Percentiles rank a stretch among this genome's conserved stretches.
phyloP scores from a whole-genome alignment of 1,140 invertebrate genomes.

The Danaus melanippus region DNA sequence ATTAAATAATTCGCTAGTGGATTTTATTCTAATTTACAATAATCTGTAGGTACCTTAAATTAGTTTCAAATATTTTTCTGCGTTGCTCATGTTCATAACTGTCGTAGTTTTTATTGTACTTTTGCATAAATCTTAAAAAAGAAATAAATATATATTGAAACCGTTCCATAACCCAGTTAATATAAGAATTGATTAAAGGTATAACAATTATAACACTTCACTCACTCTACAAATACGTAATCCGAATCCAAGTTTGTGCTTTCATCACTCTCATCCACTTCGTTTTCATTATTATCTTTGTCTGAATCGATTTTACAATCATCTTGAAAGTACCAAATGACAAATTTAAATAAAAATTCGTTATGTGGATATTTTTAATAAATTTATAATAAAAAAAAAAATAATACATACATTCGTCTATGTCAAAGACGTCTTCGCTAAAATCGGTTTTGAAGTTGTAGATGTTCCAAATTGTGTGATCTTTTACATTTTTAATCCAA shows the following conservation, averaged over 20 bases:
- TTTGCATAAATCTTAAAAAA: no score
- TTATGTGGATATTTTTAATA: constrained; percentile 15
- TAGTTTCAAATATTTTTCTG: constrained; percentile 31
- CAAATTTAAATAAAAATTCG: constrained; percentile 27
- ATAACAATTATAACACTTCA: no score
- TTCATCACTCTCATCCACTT: constrained; percentile 3
- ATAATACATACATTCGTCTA: constrained; percentile 24
- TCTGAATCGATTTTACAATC: constrained; percentile 33
- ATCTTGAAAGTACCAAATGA: constrained; percentile 10
- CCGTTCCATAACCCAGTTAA: no score
- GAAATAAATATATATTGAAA: no score
- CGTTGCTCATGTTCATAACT: constrained; percentile 2
- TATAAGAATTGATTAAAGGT: no score
- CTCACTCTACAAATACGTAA: no score
- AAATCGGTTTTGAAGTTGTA: constrained; percentile 28
- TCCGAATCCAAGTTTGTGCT: no score
- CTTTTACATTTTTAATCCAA: constrained; percentile 24
- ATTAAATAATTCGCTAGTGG: background rate
- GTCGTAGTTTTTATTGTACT: no score
- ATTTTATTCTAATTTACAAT: background rate
- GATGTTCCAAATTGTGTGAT: constrained; percentile 32
- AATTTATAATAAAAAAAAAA: constrained; percentile 8
- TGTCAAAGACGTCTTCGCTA: constrained; percentile 21
- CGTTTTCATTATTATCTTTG: constrained; percentile 27
- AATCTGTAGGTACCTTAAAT: constrained; percentile 26